Conservation (phyloP, 2,113 vertebrate genomes). For the Microtus richardsoni region DNA sequence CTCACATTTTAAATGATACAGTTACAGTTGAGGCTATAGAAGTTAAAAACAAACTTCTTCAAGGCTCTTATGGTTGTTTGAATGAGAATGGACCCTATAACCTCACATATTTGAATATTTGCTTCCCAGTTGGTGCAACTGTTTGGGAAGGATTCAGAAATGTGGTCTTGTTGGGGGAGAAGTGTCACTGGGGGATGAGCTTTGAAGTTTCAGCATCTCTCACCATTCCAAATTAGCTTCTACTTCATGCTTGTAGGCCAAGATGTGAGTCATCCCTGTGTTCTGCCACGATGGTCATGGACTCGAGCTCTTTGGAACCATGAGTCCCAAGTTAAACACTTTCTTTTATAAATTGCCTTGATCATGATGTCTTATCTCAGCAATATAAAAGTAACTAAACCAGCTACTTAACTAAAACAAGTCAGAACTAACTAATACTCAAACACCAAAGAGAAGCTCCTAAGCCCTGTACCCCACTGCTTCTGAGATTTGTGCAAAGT, state of each 20-base stretch:
- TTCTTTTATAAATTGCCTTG: background rate
- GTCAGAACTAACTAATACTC: constrained; percentile 10
- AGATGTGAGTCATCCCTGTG: background rate
- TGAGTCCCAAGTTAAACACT: background rate
- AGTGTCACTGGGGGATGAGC: background rate
- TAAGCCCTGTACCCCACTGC: background rate
- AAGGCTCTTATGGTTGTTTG: background rate
- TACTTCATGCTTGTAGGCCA: background rate
- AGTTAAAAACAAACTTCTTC: constrained; percentile 2
- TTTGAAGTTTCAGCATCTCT: background rate
- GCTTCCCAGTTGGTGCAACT: background rate
- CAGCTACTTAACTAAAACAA: constrained; percentile 11
- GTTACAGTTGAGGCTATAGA: background rate
- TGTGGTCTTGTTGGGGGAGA: background rate
- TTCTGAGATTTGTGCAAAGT: constrained; percentile 19
- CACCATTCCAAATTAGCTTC: background rate
- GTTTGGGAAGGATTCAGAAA: background rate
- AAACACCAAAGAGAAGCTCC: constrained; percentile 18
- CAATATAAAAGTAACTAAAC: background rate
- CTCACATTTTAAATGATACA: constrained; percentile 23
- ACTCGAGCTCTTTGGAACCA: background rate
- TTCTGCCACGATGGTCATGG: background rate
- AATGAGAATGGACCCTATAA: background rate
- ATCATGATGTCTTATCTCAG: background rate
- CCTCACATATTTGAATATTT: background rate